Base-by-base conservation (phyloP, 2,888 invertebrate species). In the Eristalinus sepulchralis region DNA sequence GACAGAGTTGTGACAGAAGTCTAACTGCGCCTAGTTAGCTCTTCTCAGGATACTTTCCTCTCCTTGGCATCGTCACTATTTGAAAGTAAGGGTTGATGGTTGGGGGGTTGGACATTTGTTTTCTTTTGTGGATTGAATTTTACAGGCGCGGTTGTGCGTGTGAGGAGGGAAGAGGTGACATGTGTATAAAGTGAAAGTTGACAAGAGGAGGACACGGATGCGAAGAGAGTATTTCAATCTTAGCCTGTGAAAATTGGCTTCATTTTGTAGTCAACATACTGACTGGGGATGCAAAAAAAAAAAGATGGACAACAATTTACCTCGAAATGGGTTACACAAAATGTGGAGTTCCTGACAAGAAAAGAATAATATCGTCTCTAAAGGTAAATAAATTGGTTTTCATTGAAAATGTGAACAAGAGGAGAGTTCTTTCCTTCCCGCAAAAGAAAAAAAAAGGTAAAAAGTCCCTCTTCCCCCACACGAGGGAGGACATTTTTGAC, bases 1-100 rank as follows among this genome's bases (percentile, higher is more conserved):
- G 55, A 80, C 79, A 75, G 53, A 70, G 53, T 47, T 47, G 47
- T 17, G 17, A 47, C 47, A 72, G 20, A 39, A 39, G 2, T 62
- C 47, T 83, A 20, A 67, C 60, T 73, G 34, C 72, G 70, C 64
- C 64, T 79, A 83, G 73, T 79, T 79, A 70, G 73, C 79, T 75
- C 75, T 83, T 62, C 63, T 55, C 27, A 83, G 70, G 79, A 83
- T 73, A 83, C 63, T 71, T 55, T 53, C 22, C 39, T 34, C 34
- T 27, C 27, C 5, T 5, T 27, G 27, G 27, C 27, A 27, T 27
- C 27, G 27, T 27, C 17, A 47, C 47, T 17, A 17, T 9, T 9
- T 34, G 34, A 34, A 34, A 3, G 9, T n/a, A 20, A 10, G 53
- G 27, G 70, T 13, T n/a, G 33, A 27, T 33, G 5, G 10, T 17